Percentiles rank a stretch among this genome's conserved stretches.
Conservation (phyloP, 2,113 vertebrate species). For the Lepidothrix coronata region DNA sequence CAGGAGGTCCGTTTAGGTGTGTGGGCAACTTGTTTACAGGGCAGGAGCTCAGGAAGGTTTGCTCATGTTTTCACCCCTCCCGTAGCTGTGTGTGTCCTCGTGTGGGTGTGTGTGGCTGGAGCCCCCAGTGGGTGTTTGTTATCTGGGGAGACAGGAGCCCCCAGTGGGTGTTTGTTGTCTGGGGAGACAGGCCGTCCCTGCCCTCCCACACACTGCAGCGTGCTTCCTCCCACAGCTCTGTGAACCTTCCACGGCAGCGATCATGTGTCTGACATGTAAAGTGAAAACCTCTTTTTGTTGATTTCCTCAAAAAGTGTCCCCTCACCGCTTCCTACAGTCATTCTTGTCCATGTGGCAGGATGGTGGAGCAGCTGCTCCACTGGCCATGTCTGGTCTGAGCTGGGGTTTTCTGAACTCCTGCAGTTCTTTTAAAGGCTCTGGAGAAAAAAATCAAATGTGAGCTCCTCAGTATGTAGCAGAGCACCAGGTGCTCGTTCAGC, state of each 20-base stretch:
- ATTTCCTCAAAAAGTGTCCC: not conserved
- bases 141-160: too few species aligned
- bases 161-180: not conserved
- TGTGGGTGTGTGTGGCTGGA: fast-evolving
- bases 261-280: fast-evolving
- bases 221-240: not conserved
- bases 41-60: not conserved
- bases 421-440: not conserved
- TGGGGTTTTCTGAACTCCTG: not conserved
- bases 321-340: fast-evolving
- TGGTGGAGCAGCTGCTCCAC: fast-evolving
- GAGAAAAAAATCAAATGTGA: not conserved
- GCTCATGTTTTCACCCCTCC: not conserved
- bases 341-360: not conserved
- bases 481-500: not conserved
- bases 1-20: not conserved
- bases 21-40: fast-evolving
- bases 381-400: fast-evolving
- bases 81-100: fast-evolving
- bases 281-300: not conserved
- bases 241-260: too few species aligned
- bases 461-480: not conserved
- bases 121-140: not conserved
- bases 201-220: too few species aligned
- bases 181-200: not conserved